Base-by-base conservation (phyloP, 2,113 vertebrate species). In the Campylorhamphus procurvoides region DNA sequence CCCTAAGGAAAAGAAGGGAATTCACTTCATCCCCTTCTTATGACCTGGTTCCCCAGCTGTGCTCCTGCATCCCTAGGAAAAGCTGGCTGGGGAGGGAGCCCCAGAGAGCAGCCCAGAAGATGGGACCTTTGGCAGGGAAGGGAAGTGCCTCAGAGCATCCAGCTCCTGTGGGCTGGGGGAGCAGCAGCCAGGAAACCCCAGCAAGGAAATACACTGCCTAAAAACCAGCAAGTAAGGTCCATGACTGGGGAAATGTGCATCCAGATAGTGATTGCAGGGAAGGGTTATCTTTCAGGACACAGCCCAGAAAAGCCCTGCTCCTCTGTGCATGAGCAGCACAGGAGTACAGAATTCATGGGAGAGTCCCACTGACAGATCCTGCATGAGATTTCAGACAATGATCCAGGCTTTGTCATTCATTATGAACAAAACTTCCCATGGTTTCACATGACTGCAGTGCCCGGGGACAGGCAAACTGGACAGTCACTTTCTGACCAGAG, bases 41-140 rank as follows among this genome's bases (percentile, higher is more conserved):
- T 4, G 1, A 1, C 8, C 27, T 22, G 39, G 5, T 22, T 46
- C 8, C 56, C 47, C 40, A 40, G 64, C 75, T 29, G 6, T 3
- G 29, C 33, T 25, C 18, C 63, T 40, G 37, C 49, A 19, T 2
- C 55, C 12, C 28, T 46, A 46, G 63, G 33, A 9, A 18, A 1
- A 20, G 29, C 29, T 42, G 71, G 37, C 56, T 44, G 29, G 19
- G 37, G 12, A 39, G 17, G 12, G 40, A 39, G 19, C 11, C n/a
- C 25, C 47, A 2, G 69, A 1, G 58, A 47, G 55, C 37, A 55
- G 39, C 63, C 6, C 0, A 0, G 31, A 46, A 46, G 46, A 2
- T 9, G 47, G 31, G n/a, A 46, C 8, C 5, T 16, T 58, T 2
- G 1, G 7, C 7, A 1, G 16, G 85, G 39, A 17, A 44, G 10